These are phyloP conservation scores for Columbina picui DNA, from an alignment of 2,113 vertebrate genomes.

Conservation along the genomic window DNA sequence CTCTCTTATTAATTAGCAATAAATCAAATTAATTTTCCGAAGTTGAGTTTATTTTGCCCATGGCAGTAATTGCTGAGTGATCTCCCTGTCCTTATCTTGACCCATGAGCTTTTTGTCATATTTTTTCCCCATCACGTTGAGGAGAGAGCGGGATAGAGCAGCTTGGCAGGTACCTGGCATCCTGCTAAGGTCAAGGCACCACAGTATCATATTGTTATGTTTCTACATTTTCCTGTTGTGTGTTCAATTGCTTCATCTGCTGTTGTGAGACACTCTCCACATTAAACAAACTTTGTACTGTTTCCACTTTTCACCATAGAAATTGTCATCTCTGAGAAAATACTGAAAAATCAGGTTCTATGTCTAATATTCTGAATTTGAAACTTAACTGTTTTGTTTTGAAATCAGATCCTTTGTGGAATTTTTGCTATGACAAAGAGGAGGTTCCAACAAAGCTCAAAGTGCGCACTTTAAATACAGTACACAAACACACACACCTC, in stretches of 20 bases:
- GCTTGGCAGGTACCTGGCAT: neutral
- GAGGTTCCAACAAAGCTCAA: neutral
- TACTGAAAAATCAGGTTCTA: neutral
- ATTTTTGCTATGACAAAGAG: neutral
- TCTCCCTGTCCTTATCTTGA: neutral
- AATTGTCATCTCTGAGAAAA: neutral
- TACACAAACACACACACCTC: accelerated
- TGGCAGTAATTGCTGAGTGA: neutral
- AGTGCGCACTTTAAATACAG: neutral
- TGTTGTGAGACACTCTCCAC: neutral
- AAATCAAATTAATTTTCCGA: neutral
- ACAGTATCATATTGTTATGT: neutral
- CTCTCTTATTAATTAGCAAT: neutral
- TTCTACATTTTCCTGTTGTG: neutral
- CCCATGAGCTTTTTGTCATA: neutral
- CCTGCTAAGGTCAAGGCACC: neutral
- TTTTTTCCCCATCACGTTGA: neutral
- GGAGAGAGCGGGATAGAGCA: accelerated
- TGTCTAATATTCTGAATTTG: neutral
- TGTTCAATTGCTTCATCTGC: neutral
- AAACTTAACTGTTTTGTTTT: neutral
- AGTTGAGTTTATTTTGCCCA: accelerated
- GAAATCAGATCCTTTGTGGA: neutral
- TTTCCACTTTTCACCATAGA: neutral
- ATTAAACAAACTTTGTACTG: neutral